phyloP scores from a whole-genome alignment of 1,140 invertebrate genomes.

The Pseudomyrmex pallidus region DNA sequence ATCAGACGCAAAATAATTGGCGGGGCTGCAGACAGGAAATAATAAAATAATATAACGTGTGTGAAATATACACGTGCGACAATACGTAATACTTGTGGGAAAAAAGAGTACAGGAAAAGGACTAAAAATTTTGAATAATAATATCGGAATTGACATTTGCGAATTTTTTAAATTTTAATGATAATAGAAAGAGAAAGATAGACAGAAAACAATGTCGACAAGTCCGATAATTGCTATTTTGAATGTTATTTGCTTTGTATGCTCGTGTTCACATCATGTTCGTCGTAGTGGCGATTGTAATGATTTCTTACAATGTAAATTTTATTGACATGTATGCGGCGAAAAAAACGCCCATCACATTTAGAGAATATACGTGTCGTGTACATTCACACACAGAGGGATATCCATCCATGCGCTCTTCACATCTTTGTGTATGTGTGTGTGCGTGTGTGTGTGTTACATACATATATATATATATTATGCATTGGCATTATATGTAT shows the following conservation, averaged over 20 bases:
- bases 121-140: too few species aligned
- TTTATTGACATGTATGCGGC: conserved; percentile 56
- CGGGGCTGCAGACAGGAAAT: not conserved
- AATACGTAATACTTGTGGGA: too few species aligned
- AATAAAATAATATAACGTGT: not conserved
- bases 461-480: conserved; percentile 19
- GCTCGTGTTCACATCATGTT: conserved; percentile 11
- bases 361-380: conserved; percentile 27
- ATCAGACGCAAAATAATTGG: not conserved
- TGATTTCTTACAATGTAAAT: conserved; percentile 29
- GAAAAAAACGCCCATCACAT: conserved; percentile 54
- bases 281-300: conserved; percentile 10
- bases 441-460: conserved; percentile 18
- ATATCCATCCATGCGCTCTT: not conserved
- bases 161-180: too few species aligned
- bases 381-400: conserved; percentile 37
- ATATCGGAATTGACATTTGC: too few species aligned
- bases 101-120: too few species aligned
- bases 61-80: too few species aligned
- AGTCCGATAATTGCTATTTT: not conserved
- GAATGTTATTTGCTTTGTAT: not conserved
- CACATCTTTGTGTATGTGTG: conserved; percentile 7
- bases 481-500: not conserved
- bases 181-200: too few species aligned
- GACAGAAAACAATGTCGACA: not conserved